A percentile compares a stretch with the other conserved stretches of the same genome.
These are phyloP conservation scores for Parauchenoglanis punctatus DNA, from an alignment of 2,797 vertebrate species.

Conservation along the genomic window DNA sequence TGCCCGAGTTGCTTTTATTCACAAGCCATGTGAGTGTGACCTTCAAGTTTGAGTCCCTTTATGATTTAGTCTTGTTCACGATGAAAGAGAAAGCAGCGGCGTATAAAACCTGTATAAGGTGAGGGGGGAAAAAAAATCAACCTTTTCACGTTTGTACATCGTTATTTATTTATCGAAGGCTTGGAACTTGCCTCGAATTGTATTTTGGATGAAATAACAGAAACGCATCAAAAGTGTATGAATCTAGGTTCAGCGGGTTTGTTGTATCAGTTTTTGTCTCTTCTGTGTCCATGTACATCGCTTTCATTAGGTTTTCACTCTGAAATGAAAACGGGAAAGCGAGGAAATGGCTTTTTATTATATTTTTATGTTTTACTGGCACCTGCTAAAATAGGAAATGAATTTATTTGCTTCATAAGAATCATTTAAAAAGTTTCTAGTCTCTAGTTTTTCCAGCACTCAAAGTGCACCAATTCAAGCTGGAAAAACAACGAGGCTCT, in stretches of 20 bases:
- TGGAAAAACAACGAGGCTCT: no score
- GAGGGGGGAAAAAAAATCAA: background rate
- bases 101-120: background rate
- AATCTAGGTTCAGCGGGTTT: background rate
- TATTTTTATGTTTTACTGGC: background rate
- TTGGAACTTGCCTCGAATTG: background rate
- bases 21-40: conserved; percentile 7
- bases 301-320: background rate
- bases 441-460: background rate
- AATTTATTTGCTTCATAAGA: no score
- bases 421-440: background rate
- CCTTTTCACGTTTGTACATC: background rate
- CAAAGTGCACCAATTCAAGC: no score
- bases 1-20: background rate
- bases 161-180: background rate
- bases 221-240: background rate
- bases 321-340: background rate
- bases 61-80: background rate
- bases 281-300: background rate
- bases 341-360: background rate
- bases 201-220: background rate
- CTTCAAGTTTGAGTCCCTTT: conserved; percentile 29
- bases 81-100: background rate
- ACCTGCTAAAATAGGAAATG: background rate
- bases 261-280: background rate